Percentiles rank a stretch among this genome's conserved stretches.
phyloP scores from a whole-genome alignment of 2,888 invertebrate species.

The Aricia artaxerxes region DNA sequence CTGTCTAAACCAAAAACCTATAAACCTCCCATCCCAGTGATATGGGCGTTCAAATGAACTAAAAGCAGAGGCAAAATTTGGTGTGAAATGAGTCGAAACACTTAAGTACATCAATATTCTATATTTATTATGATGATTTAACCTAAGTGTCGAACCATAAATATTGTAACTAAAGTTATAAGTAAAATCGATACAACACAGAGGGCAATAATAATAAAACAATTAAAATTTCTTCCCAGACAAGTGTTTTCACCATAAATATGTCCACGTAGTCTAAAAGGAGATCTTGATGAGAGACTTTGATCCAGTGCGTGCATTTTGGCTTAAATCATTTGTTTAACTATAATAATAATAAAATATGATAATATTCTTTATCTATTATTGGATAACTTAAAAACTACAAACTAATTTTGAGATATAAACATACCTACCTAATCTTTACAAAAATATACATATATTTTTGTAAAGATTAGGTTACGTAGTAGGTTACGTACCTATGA shows the following conservation, averaged over 20 bases:
- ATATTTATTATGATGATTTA: not conserved
- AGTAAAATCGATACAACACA: not conserved
- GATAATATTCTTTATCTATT: no score
- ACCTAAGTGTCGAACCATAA: slow-evolving; percentile 33
- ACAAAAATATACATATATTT: not conserved
- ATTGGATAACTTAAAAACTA: no score
- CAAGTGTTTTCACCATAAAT: slow-evolving; percentile 36
- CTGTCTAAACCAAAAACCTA: no score
- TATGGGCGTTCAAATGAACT: no score
- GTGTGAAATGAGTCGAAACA: not conserved
- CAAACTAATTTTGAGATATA: no score
- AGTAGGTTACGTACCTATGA: not conserved
- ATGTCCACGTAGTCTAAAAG: slow-evolving; percentile 34
- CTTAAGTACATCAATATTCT: not conserved
- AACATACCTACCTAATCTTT: no score
- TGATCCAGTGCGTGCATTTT: not conserved
- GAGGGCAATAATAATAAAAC: slow-evolving; percentile 31
- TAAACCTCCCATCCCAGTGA: no score
- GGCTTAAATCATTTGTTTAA: not conserved
- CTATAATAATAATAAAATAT: not conserved
- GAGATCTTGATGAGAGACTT: not conserved
- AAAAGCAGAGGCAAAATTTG: not conserved
- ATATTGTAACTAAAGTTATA: slow-evolving; percentile 18
- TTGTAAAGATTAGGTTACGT: not conserved
- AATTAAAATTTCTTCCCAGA: slow-evolving; percentile 36